These are phyloP conservation scores for Laterallus jamaicensis DNA, from an alignment of 2,113 vertebrate genomes.

Conservation along the genomic window DNA sequence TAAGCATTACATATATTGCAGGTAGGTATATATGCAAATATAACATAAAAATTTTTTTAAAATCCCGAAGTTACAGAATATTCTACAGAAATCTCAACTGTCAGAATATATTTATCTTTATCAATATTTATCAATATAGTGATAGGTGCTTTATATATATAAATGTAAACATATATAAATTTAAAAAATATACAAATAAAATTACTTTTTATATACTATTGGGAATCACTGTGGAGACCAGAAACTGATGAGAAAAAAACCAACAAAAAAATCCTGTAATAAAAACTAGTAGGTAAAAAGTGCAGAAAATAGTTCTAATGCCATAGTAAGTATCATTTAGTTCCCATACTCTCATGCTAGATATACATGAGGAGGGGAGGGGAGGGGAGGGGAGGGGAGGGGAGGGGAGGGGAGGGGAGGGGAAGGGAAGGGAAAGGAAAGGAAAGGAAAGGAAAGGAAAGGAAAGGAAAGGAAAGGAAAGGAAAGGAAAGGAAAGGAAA, in stretches of 20 bases:
- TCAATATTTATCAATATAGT: too few species aligned
- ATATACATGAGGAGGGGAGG: not conserved
- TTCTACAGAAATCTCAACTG: not conserved
- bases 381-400: not conserved
- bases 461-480: too few species aligned
- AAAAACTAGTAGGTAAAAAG: not conserved
- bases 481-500: too few species aligned
- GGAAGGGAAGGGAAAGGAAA: not conserved
- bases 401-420: not conserved
- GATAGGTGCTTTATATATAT: too few species aligned
- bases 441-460: too few species aligned
- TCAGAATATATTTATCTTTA: not conserved
- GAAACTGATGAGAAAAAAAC: not conserved
- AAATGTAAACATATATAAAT: too few species aligned
- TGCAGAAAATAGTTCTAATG: not conserved
- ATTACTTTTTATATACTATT: not conserved
- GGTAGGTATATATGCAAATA: not conserved
- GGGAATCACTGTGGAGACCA: not conserved
- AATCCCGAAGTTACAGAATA: not conserved
- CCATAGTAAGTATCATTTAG: not conserved
- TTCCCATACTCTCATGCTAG: not conserved
- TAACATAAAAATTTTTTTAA: not conserved
- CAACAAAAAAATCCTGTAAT: not conserved
- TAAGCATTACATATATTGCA: not conserved
- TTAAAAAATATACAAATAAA: too few species aligned